Evolutionary conservation across 1,140 invertebrate genomes (phyloP).

Genomic region (Drosophila ananassae): DNA sequence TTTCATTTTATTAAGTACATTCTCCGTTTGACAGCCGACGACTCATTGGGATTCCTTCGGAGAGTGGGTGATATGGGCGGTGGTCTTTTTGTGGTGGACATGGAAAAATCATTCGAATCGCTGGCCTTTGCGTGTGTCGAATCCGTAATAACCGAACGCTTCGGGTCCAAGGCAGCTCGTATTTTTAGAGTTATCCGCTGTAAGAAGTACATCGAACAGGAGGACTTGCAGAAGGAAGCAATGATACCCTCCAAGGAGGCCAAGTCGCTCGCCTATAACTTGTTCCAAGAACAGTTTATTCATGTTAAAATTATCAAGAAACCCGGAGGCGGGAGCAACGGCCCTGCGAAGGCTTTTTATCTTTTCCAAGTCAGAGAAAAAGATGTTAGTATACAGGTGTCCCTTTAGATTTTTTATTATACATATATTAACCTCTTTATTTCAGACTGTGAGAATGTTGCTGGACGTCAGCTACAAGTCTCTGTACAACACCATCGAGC

Average conservation of each 20-base stretch:
- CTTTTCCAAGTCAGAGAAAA: slow-evolving; percentile 89
- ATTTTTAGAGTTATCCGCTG: slow-evolving; percentile 92
- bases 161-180: slow-evolving; percentile 93
- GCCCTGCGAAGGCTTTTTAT: slow-evolving; percentile 88
- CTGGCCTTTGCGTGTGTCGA: slow-evolving; percentile 90
- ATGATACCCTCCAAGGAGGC: slow-evolving; percentile 96
- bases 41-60: slow-evolving; percentile 89
- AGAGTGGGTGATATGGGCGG: slow-evolving; percentile 91
- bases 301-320: slow-evolving; percentile 84
- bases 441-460: slow-evolving; percentile 88
- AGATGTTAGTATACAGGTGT: slow-evolving; percentile 54
- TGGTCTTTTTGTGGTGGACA: slow-evolving; percentile 90
- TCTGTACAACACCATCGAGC: slow-evolving; percentile 88
- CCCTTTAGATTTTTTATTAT: no score
- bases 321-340: slow-evolving; percentile 83
- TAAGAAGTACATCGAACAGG: slow-evolving; percentile 93
- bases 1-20: no score
- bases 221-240: slow-evolving; percentile 93
- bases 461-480: slow-evolving; percentile 91
- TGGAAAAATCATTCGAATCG: slow-evolving; percentile 87
- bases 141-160: slow-evolving; percentile 91
- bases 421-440: slow-evolving; percentile 5
- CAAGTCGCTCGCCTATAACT: slow-evolving; percentile 91
- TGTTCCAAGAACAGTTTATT: slow-evolving; percentile 93
- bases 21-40: slow-evolving; percentile 86